phyloP scores from a whole-genome alignment of 2,888 invertebrate species.

The Andrena haemorrhoa region DNA sequence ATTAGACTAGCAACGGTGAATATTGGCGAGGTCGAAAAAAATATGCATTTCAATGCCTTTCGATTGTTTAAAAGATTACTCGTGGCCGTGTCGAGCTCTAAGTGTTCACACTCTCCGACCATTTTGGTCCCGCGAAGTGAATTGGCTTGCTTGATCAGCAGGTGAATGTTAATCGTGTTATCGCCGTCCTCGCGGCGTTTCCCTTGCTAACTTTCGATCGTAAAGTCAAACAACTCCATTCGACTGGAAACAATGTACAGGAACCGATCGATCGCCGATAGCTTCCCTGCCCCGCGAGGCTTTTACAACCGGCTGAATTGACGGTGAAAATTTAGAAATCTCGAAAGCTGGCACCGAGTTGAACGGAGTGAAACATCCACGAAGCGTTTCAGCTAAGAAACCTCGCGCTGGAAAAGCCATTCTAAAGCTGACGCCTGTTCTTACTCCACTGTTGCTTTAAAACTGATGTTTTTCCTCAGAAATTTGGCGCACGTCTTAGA shows the following conservation, averaged over 20 bases:
- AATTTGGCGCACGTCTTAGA: too few species aligned
- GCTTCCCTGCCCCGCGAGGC: neutral
- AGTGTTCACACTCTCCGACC: slow-evolving; percentile 8
- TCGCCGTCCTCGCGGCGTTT: slow-evolving; percentile 44
- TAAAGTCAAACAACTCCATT: slow-evolving; percentile 39
- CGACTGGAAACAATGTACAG: slow-evolving; percentile 28
- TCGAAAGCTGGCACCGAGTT: slow-evolving; percentile 41
- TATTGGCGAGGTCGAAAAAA: neutral
- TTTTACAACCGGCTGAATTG: slow-evolving; percentile 38
- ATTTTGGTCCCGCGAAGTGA: slow-evolving; percentile 25
- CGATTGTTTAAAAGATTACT: slow-evolving; percentile 1
- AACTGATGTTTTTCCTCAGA: too few species aligned
- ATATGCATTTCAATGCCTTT: neutral
- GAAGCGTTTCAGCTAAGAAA: slow-evolving; percentile 48
- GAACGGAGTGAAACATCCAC: slow-evolving; percentile 19
- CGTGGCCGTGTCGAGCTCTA: neutral
- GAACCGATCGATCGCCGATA: slow-evolving; percentile 20
- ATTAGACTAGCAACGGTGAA: neutral
- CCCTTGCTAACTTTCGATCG: slow-evolving; percentile 57
- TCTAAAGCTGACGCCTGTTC: neutral
- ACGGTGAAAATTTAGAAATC: slow-evolving; percentile 63
- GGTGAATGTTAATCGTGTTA: slow-evolving; percentile 63
- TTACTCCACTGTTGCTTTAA: too few species aligned
- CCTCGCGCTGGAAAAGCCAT: neutral
- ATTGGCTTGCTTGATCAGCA: slow-evolving; percentile 49